Percentiles rank a stretch among this genome's conserved stretches.
These are phyloP conservation scores for Yponomeuta cagnagella DNA, from an alignment of 2,888 invertebrate genomes.

Conservation along the genomic window DNA sequence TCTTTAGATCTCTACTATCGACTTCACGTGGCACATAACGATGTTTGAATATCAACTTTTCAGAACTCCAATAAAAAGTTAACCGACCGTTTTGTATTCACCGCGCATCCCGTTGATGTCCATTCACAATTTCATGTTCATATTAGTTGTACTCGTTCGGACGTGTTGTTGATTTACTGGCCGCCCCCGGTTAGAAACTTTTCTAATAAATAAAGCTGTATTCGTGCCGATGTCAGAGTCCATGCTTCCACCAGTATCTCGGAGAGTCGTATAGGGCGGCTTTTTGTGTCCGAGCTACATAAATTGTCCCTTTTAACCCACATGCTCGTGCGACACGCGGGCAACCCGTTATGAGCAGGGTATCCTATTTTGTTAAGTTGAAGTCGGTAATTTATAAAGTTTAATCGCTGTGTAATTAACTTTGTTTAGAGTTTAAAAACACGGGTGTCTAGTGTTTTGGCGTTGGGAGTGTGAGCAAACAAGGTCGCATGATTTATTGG, in stretches of 20 bases:
- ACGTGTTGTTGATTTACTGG: constrained; percentile 64
- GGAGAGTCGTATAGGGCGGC: constrained; percentile 25
- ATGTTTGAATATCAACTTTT: constrained; percentile 19
- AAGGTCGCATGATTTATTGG: neutral
- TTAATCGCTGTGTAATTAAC: constrained; percentile 61
- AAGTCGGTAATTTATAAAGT: constrained; percentile 61
- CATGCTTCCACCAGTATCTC: constrained; percentile 58
- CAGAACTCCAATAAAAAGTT: constrained; percentile 35
- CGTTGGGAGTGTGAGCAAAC: neutral
- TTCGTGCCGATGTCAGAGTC: constrained; percentile 66
- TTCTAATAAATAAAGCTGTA: constrained; percentile 69
- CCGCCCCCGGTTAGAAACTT: constrained; percentile 57
- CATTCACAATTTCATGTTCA: constrained; percentile 32
- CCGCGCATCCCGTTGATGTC: constrained; percentile 25
- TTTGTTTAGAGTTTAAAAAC: constrained; percentile 34
- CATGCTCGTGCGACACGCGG: constrained; percentile 24
- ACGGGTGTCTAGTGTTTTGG: constrained; percentile 23
- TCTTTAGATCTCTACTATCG: too few relatives aligned
- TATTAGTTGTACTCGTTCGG: constrained; percentile 44
- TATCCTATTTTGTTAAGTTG: constrained; percentile 45
- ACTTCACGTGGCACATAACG: too few relatives aligned
- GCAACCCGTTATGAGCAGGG: constrained; percentile 62
- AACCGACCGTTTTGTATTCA: constrained; percentile 24
- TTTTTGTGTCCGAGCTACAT: constrained; percentile 60
- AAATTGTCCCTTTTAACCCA: constrained; percentile 59